Evolutionary conservation across 2,113 vertebrate genomes (phyloP).

Genomic region (Rousettus leschenaultii): DNA sequence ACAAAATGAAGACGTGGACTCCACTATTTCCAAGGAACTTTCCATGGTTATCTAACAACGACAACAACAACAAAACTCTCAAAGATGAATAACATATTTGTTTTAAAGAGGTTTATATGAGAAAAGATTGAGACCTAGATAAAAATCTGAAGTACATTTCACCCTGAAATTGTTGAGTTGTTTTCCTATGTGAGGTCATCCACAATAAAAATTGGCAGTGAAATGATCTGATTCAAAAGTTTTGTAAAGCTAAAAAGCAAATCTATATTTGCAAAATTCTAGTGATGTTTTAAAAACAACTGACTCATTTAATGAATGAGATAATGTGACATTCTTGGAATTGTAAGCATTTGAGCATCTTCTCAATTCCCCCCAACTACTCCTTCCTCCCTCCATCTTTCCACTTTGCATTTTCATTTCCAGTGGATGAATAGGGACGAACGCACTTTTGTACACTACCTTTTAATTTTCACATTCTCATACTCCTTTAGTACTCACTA

Average conservation of each 20-base stretch:
- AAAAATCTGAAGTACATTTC: background rate
- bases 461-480: background rate
- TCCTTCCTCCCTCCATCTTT: background rate
- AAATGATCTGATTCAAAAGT: background rate
- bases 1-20: background rate
- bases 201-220: background rate
- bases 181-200: background rate
- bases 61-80: background rate
- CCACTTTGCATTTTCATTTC: background rate
- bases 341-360: background rate
- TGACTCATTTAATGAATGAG: background rate
- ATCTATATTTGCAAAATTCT: conserved; percentile 31
- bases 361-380: background rate
- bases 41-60: background rate
- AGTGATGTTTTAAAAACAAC: conserved; percentile 5
- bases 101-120: background rate
- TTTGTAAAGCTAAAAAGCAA: conserved; percentile 18
- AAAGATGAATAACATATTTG: background rate
- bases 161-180: background rate
- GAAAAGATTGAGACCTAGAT: background rate
- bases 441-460: background rate
- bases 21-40: background rate
- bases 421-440: background rate
- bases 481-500: background rate
- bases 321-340: background rate